Evolutionary conservation across 2,888 invertebrate species (phyloP).

Genomic region (Eristalinus aeneus): DNA sequence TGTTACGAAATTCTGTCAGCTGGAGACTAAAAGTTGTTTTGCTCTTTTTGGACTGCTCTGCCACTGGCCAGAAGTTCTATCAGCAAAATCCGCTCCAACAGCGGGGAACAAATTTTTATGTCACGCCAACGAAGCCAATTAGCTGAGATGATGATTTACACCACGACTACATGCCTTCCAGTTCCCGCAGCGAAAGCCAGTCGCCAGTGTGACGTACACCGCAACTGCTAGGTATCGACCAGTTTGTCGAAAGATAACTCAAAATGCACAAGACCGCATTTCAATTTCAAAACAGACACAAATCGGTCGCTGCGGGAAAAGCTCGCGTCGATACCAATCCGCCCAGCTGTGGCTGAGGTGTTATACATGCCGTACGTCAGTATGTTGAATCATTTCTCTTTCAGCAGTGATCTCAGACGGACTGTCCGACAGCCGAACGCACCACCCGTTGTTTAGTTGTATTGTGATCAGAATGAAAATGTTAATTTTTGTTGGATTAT

Average conservation of each 20-base stretch:
- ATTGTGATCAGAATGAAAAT: conserved; percentile 51
- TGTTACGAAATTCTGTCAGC: too few relatives aligned
- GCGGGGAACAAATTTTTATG: conserved; percentile 31
- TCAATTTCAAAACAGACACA: conserved; percentile 14
- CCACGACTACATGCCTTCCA: conserved; percentile 42
- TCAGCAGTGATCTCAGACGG: conserved; percentile 61
- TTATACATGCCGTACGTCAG: conserved; percentile 31
- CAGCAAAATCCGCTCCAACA: not conserved
- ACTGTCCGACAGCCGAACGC: conserved; percentile 41
- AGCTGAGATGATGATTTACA: not conserved
- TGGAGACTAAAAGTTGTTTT: too few relatives aligned
- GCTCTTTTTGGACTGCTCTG: too few relatives aligned
- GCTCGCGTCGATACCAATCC: not conserved
- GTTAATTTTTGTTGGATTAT: conserved; percentile 59
- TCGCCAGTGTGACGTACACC: conserved; percentile 27
- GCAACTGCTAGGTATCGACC: conserved; percentile 19
- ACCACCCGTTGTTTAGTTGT: conserved; percentile 30
- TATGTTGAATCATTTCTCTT: conserved; percentile 56
- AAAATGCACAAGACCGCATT: conserved; percentile 42
- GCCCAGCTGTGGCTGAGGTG: conserved; percentile 3
- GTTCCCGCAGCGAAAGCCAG: conserved; percentile 28
- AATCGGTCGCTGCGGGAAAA: conserved; percentile 8
- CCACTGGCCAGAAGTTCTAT: not conserved
- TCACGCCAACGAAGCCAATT: conserved; percentile 42
- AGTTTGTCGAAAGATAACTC: conserved; percentile 40